Evolutionary conservation across 2,113 vertebrate species (phyloP).

Genomic region (Corvus cornix): DNA sequence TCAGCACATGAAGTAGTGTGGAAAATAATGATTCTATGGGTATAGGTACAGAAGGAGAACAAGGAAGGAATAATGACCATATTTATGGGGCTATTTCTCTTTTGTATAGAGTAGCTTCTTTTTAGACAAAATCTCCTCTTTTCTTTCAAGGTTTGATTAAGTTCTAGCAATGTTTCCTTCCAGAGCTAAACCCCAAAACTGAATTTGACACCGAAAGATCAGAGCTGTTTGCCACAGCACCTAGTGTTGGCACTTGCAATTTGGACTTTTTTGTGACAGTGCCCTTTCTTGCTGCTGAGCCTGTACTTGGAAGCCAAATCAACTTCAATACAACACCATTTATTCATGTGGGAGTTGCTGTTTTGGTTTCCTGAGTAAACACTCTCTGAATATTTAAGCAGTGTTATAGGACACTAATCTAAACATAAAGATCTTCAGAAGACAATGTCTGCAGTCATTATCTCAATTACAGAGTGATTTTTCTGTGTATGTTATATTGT

Average conservation of each 20-base stretch:
- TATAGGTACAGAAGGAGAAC: neutral
- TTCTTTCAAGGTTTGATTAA: neutral
- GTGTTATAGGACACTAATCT: neutral
- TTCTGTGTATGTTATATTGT: neutral
- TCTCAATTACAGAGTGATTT: conserved; percentile 56
- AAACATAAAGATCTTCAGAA: conserved; percentile 61
- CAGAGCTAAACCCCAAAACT: neutral
- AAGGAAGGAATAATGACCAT: neutral
- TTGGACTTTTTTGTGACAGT: neutral
- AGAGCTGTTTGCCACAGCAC: neutral
- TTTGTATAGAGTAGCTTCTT: neutral
- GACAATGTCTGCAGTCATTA: conserved; percentile 23
- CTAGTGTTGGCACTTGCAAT: neutral
- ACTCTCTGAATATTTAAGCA: conserved; percentile 14
- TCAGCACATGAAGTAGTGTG: neutral
- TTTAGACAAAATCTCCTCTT: neutral
- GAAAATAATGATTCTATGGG: neutral
- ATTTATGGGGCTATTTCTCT: neutral
- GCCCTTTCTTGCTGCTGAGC: neutral
- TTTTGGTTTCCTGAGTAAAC: conserved; percentile 38
- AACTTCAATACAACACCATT: neutral
- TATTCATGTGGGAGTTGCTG: neutral
- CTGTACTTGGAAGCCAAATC: neutral
- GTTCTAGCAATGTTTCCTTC: neutral
- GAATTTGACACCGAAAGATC: neutral